Evolutionary conservation across 2,888 invertebrate species (phyloP).

Genomic region (Lordiphosa fenestrarum): DNA sequence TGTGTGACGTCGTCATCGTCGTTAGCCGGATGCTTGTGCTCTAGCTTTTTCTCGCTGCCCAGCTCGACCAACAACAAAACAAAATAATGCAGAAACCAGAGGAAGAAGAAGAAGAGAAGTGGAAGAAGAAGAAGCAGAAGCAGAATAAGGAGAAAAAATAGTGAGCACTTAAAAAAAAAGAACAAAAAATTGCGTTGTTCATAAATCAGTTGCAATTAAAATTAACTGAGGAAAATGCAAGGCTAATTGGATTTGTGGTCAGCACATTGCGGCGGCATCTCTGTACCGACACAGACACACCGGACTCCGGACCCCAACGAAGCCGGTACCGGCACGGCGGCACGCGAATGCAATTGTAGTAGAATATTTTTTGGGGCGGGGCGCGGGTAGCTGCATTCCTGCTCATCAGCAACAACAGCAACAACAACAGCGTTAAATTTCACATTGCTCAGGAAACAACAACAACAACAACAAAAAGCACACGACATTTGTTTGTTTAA

Average conservation of each 20-base stretch:
- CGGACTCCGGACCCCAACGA: background rate
- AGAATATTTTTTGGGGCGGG: constrained; percentile 21
- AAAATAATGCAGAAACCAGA: constrained; percentile 19
- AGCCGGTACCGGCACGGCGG: constrained; percentile 21
- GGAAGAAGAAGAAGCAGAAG: background rate
- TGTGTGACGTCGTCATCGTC: no score
- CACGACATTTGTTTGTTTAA: no score
- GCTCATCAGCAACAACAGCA: constrained; percentile 1
- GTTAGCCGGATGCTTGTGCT: constrained; percentile 55
- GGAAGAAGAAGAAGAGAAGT: constrained; percentile 5
- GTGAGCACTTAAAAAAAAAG: constrained; percentile 1
- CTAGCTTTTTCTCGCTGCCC: constrained; percentile 49
- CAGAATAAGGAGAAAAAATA: no score
- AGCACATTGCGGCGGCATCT: constrained; percentile 3
- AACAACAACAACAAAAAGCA: background rate
- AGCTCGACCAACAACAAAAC: constrained; percentile 29
- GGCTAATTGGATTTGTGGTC: constrained; percentile 62
- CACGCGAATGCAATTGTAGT: constrained; percentile 21
- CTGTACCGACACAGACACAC: background rate
- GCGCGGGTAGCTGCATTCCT: constrained; percentile 11
- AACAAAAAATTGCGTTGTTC: constrained; percentile 58
- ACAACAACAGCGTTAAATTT: no score
- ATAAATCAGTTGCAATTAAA: constrained; percentile 71
- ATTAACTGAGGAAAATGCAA: constrained; percentile 66
- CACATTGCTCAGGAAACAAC: no score